These are phyloP conservation scores for Trilocha varians DNA, from an alignment of 2,888 invertebrate genomes.

Conservation along the genomic window DNA sequence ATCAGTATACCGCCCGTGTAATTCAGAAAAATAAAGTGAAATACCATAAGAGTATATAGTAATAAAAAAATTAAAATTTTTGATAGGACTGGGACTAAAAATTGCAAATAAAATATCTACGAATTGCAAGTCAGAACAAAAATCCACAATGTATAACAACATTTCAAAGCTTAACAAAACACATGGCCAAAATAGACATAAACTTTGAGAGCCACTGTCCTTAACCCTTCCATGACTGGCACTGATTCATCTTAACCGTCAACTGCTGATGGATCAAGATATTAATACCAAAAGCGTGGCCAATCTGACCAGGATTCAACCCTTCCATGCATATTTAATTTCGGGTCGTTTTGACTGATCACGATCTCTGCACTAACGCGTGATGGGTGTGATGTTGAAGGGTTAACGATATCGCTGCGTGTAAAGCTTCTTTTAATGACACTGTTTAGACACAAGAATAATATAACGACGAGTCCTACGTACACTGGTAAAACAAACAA, in stretches of 20 bases:
- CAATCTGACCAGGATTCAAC: slow-evolving; percentile 61
- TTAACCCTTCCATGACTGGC: slow-evolving; percentile 43
- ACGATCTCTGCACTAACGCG: slow-evolving; percentile 27
- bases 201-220: slow-evolving; percentile 26
- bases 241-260: slow-evolving; percentile 67
- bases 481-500: too few relatives aligned
- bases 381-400: slow-evolving; percentile 12
- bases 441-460: too few relatives aligned
- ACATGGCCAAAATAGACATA: slow-evolving; percentile 14
- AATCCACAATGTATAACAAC: not conserved
- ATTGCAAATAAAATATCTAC: too few relatives aligned
- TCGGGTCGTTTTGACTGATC: slow-evolving; percentile 44
- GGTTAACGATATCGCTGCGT: slow-evolving; percentile 15
- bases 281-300: slow-evolving; percentile 69
- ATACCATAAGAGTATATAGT: too few relatives aligned
- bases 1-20: too few relatives aligned
- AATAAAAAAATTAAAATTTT: too few relatives aligned
- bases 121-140: too few relatives aligned
- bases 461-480: too few relatives aligned
- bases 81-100: too few relatives aligned
- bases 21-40: too few relatives aligned
- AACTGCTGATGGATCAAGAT: slow-evolving; percentile 70
- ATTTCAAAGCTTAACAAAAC: not conserved
- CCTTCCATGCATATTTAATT: slow-evolving; percentile 62
- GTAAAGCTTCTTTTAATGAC: too few relatives aligned